Evolutionary conservation across 1,140 invertebrate genomes (phyloP), one percentile per base, ranked within the genome.

Genomic region (Calliphora vicina): DNA sequence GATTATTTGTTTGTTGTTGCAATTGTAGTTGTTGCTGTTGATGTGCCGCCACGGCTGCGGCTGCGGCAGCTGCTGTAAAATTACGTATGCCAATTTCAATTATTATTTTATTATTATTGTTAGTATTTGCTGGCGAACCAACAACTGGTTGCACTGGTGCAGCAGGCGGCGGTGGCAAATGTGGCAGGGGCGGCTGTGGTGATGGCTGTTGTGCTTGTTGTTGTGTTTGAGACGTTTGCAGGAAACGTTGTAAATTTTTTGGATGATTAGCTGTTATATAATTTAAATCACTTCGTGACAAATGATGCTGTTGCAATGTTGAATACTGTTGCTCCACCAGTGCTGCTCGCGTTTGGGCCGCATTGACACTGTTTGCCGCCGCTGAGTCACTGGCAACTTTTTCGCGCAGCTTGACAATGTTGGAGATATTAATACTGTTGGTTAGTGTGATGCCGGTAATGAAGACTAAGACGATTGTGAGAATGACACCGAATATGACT

Each of bases 371-470:
- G 84, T 87, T 89, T 9, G 87, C 88, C 0, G 88, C 87, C 27
- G 88, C 88, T 83, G 88, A 90, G 61, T 90, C 88, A 84, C 88
- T 89, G 83, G 88, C 88, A 45, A 90, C 89, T 80, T 90, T 90
- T 23, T 90, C 89, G 43, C 88, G 87, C 82, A 90, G 83, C 84
- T 89, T 89, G 0, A 90, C 86, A 42, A 90, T 90, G 29, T 90
- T 90, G 50, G 89, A 89, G 80, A 90, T 88, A 84, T 90, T 90
- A 42, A 90, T 89, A 85, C 87, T 89, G 82, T 88, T 90, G n/a
- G 89, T 90, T 2, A 90, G 83, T 0, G 89, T 90, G 35, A 90
- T 89, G 85, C 89, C 89, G 85, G 89, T 90, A 23, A 90, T 90
- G 87, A 87, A 90, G 85, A 90, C 89, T 83, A 90, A 83, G n/a